These are phyloP conservation scores for Andricus curvator DNA, from an alignment of 2,888 invertebrate genomes.

Conservation along the genomic window DNA sequence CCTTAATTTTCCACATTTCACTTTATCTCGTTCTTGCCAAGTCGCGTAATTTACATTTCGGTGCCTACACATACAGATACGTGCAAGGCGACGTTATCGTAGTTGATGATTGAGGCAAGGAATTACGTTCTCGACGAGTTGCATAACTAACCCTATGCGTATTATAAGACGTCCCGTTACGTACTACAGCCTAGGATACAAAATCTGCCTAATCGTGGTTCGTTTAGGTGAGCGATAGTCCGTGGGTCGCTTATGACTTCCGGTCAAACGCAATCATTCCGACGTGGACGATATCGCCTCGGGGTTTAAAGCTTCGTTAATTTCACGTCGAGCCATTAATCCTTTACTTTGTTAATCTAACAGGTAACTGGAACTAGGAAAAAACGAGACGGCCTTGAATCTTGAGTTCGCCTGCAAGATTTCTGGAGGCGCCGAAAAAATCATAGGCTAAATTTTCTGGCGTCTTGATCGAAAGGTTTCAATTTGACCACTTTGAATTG, in stretches of 20 bases:
- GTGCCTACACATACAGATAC: constrained; percentile 47
- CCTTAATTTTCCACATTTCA: constrained; percentile 57
- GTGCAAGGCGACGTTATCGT: constrained; percentile 50
- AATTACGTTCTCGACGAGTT: constrained; percentile 66
- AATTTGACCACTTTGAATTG: too few relatives aligned
- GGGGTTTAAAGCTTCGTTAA: constrained; percentile 35
- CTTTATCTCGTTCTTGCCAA: constrained; percentile 60
- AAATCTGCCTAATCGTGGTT: constrained; percentile 47
- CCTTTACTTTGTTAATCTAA: neutral
- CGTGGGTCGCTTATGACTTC: constrained; percentile 49
- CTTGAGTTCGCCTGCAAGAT: neutral
- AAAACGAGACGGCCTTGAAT: neutral
- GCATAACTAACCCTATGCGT: constrained; percentile 62
- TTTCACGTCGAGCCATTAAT: constrained; percentile 20
- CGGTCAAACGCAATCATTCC: constrained; percentile 49
- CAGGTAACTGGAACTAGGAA: neutral
- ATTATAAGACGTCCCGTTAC: constrained; percentile 55
- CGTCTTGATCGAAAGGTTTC: neutral
- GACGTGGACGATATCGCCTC: constrained; percentile 50
- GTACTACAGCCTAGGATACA: constrained; percentile 51
- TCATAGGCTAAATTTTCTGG: too few relatives aligned
- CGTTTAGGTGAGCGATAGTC: constrained; percentile 47
- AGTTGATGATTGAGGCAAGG: constrained; percentile 59
- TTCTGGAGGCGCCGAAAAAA: neutral
- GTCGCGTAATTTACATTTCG: constrained; percentile 67